Base-by-base conservation (phyloP, 2,888 invertebrate species). In the Ennomos fuscantarius region DNA sequence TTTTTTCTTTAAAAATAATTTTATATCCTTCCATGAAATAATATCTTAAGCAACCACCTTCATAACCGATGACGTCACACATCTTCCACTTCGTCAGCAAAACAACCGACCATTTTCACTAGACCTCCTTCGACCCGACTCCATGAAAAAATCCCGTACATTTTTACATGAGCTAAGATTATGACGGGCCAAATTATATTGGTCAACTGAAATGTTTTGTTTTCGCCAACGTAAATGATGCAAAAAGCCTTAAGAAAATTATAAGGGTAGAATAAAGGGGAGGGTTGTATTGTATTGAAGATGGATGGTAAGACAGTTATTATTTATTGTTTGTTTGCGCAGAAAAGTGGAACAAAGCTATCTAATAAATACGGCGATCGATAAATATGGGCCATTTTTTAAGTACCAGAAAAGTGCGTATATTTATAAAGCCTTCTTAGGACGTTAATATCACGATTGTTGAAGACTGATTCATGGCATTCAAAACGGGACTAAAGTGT, bases 221-320 rank as follows among this genome's bases (percentile, higher is more conserved):
- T 75, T 63, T 60, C 64, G 41, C 47, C 15, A 60, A 60, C 73
- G 74, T 73, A 76, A 78, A 79, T 77, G 78, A 74, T 70, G 76
- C 72, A 72, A 74, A 74, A 79, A 76, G 73, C 71, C 70, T 73
- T 71, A 78, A 77, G 76, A 77, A 24, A 75, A 76, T 74, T 72
- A 72, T 70, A 71, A 70, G 65, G 69, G 66, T 65, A 63, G 69
- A 57, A 62, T 65, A 64, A 68, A 68, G 62, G 52, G 58, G 59
- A 60, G 50, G 57, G 56, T 39, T 55, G 63, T 63, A 70, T 72
- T 74, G 72, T 73, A 64, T 64, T 45, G 61, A 73, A 70, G 72
- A 72, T 72, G 70, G 70, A 74, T 74, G 70, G 68, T 47, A 58
- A 62, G 65, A 57, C 52, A 54, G 63, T 58, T 57, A 51, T 69